Base-by-base conservation (phyloP, 1,140 invertebrate species). In the Drosophila azteca region DNA sequence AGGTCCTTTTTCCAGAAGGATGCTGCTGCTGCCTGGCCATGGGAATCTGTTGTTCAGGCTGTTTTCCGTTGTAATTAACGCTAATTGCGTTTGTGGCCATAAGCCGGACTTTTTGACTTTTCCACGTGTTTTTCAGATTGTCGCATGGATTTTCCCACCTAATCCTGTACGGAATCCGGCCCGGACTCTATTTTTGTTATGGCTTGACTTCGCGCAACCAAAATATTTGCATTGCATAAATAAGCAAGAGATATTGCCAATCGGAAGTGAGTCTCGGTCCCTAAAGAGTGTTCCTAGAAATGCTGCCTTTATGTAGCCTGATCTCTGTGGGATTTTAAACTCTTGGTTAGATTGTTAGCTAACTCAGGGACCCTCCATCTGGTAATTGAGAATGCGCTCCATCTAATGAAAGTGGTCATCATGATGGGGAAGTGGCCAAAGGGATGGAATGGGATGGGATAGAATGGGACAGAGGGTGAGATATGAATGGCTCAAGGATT, bases 71-170 rank as follows among this genome's bases (percentile, higher is more conserved):
- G 79, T 71, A 88, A 88, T 88, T 88, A 88, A 79, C 79, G 72
- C 72, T 88, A 88, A 88, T 88, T 88, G 76, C 79, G 83, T 87
- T 88, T 79, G 75, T 79, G 75, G 65, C 48, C 79, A 51, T 79
- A 88, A 83, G 83, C 79, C 61, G 76, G 71, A 77, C 71, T 82
- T 85, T 77, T 88, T 88, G 83, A 88, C 83, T 88, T 88, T 79
- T 83, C 83, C 85, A 77, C 79, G 83, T 88, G 79, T 79, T 88
- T 71, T 76, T 71, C 78, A 51, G 83, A 74, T 82, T 77, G 76
- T 66, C 63, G 51, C 26, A 59, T 58, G 83, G 83, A 88, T 77
- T 88, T 88, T 88, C 83, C 84, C 66, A 80, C 63, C 70, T 78
- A 46, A 71, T 65, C 66, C 70, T 49, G 1, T 20, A 20, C 17